These are phyloP conservation scores for Petrocephalus schoutedeni DNA, from an alignment of 2,797 vertebrate species.

Conservation along the genomic window DNA sequence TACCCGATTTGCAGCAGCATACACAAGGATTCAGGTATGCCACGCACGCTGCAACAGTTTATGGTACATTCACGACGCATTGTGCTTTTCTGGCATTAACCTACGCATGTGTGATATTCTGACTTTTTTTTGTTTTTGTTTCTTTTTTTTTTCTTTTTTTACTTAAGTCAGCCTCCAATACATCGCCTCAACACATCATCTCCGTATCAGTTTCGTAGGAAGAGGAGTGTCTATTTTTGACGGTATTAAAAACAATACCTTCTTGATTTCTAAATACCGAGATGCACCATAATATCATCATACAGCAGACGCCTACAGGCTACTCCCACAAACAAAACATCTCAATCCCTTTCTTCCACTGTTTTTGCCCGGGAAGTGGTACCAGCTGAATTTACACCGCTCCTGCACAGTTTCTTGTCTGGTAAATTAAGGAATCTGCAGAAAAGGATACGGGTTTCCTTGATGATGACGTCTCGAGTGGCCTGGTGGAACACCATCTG, in stretches of 20 bases:
- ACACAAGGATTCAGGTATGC: background rate
- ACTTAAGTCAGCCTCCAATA: background rate
- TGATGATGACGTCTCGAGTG: slow-evolving; percentile 93
- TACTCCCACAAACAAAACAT: background rate
- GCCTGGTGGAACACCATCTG: slow-evolving; percentile 99
- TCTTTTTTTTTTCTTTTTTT: background rate
- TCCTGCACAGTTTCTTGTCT: background rate
- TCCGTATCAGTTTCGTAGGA: background rate
- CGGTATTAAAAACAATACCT: background rate
- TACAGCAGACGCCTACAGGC: background rate
- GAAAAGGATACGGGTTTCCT: slow-evolving; percentile 92
- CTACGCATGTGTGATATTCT: background rate
- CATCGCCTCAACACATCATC: background rate
- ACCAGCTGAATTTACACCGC: background rate
- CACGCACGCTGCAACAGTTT: background rate
- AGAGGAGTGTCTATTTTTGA: background rate
- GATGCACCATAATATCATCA: background rate
- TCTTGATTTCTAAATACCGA: background rate
- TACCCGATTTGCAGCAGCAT: too few species aligned
- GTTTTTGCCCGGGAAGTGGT: background rate
- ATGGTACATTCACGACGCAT: background rate
- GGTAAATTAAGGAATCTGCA: background rate
- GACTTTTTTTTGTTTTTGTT: background rate
- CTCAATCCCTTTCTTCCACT: background rate
- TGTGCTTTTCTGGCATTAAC: background rate